Base-by-base conservation (phyloP, 1,140 invertebrate genomes). In the Pseudomyrmex flavicornis region DNA sequence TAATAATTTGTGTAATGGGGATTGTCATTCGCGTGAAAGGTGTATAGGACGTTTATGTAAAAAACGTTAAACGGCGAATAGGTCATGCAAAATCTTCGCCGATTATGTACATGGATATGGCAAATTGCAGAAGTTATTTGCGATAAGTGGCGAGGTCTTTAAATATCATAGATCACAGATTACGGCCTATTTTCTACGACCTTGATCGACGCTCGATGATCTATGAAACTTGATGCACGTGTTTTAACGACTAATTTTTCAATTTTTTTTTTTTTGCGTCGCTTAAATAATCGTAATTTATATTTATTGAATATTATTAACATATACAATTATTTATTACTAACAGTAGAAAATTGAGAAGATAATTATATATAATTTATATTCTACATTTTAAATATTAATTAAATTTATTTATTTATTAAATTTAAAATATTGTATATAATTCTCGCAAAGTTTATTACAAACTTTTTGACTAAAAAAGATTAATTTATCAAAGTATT, bases 1-100 rank as follows among this genome's bases (percentile, higher is more conserved):
- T 70, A 80, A 56, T 70, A 72, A 72, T 66, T 65, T 15, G 22
- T 13, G 9, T 12, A 52, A 52, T 26, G 50, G 1, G 13, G 15
- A 72, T 59, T 69, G 48, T 80, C 59, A 63, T 1, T 75, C 59
- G 50, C 59, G 70, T 62, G 69, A 82, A 82, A 82, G 69, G 58
- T 22, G 17, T 4, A 35, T 15, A 3, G 9, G 59, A 63, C 9
- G 17, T 63, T 62, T 75, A 26, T 35, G 52, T 4, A 22, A 82
- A 82, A 82, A 74, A 22, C 5, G 1, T 35, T 2, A 1, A 52
- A 13, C 52, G 20, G 26, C 50, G 56, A 44, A 82, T 82, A 82
- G 70, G 58, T 82, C 70, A 75, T 52, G 59, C 50, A 62, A 75
- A 82, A 65, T 44, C 59, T 75, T 13, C n/a, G 15, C 48, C 61